Evolutionary conservation across 1,140 invertebrate species (phyloP), one percentile per base, ranked within the genome.

Genomic region (Drosophila bocki): DNA sequence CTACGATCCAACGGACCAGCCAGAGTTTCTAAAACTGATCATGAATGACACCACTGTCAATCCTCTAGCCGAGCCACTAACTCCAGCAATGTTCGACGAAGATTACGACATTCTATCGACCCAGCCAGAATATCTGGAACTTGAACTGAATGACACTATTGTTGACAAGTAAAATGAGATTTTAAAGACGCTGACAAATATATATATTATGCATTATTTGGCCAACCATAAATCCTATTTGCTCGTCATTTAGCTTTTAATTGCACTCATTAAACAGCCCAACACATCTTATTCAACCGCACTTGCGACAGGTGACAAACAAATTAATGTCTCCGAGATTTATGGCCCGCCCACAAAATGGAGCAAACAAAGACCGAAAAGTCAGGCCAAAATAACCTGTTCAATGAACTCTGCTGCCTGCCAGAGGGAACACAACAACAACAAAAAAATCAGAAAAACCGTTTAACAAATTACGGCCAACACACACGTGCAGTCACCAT

Each of bases 401-500:
- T 80, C 74, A 80, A 80, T 74, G 82, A 84, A 84, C 82, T 80
- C 65, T 54, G 63, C 37, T 22, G 53, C 33, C 53, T 12, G 35
- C 4, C 35, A 42, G 19, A 39, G 33, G 7, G n/a, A 15, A 13
- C 9, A 33, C 6, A 32, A 3, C 13, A 15, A 51, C 22, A 22
- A 22, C 22, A 22, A 51, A 69, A 58, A 62, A 53, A 81, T 70
- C 67, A 44, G 74, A 69, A 79, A 59, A 83, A 75, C 48, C 78
- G 74, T 82, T 82, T 80, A 60, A 65, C 63, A 76, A 85, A 85
- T 80, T 78, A 80, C 74, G 72, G 50, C 56, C 56, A 78, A 68
- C 63, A 70, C 80, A 83, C 82, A 84, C 78, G 82, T 84, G 72
- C 68, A 65, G 56, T 60, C 51, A 60, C 61, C 82, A 84, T 85